A percentile compares a stretch with the other conserved stretches of the same genome.
These are phyloP conservation scores for Willisornis vidua DNA, from an alignment of 2,113 vertebrate genomes.

Conservation along the genomic window DNA sequence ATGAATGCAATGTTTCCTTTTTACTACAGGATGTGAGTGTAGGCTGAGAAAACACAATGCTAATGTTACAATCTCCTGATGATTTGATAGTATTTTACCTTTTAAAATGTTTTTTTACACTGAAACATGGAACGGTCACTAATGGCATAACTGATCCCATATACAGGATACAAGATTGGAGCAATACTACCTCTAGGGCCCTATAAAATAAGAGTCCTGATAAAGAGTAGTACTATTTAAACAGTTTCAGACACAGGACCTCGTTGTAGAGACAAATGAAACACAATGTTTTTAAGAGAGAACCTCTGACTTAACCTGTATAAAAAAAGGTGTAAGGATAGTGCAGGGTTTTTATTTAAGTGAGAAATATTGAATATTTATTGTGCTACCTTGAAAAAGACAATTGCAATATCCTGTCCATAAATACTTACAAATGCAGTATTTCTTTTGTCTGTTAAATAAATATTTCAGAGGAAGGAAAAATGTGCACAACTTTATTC, in stretches of 20 bases:
- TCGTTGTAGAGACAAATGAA: neutral
- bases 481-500: neutral
- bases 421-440: neutral
- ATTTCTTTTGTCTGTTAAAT: neutral
- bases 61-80: neutral
- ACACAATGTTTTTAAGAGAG: neutral
- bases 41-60: neutral
- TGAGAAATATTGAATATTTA: neutral
- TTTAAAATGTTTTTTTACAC: neutral
- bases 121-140: neutral
- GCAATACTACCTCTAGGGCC: neutral
- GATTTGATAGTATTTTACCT: neutral
- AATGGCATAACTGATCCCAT: neutral
- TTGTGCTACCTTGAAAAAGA: neutral
- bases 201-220: neutral
- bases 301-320: neutral
- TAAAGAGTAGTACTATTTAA: constrained; percentile 1
- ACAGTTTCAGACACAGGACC: neutral
- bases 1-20: neutral
- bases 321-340: neutral
- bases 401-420: neutral
- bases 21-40: neutral
- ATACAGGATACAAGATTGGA: neutral
- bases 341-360: neutral
- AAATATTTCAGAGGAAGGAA: neutral